These are phyloP conservation scores for Xestobium rufovillosum DNA, from an alignment of 2,888 invertebrate genomes.

Conservation along the genomic window DNA sequence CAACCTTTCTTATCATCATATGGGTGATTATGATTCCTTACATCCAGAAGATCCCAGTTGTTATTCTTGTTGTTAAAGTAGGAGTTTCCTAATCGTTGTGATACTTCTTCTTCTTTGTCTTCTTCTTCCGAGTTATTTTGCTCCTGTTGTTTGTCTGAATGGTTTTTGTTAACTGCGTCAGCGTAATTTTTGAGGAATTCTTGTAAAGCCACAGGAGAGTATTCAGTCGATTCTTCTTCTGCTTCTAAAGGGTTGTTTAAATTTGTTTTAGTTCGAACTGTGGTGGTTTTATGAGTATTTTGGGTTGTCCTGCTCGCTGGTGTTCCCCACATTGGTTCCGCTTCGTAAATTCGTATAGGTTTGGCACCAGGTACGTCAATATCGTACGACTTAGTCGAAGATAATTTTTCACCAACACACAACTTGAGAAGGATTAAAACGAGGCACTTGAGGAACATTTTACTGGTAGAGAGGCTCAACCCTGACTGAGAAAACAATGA, in stretches of 20 bases:
- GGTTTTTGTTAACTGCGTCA: constrained; percentile 31
- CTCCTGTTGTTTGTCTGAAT: constrained; percentile 13
- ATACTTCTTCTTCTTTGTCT: constrained; percentile 11
- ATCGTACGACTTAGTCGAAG: constrained; percentile 46
- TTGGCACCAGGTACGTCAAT: constrained; percentile 50
- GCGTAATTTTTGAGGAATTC: constrained; percentile 56
- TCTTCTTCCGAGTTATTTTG: constrained; percentile 16
- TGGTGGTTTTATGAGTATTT: constrained; percentile 9
- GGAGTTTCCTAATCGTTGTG: background rate
- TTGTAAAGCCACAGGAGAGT: constrained; percentile 51
- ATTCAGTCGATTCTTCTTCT: constrained; percentile 33
- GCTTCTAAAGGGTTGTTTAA: constrained; percentile 31
- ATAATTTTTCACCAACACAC: constrained; percentile 17
- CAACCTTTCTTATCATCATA: constrained; percentile 67
- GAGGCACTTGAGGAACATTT: constrained; percentile 25
- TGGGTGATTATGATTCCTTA: constrained; percentile 48
- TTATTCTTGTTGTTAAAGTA: constrained; percentile 25
- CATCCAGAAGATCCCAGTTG: constrained; percentile 49
- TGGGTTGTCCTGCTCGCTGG: constrained; percentile 24
- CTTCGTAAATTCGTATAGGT: constrained; percentile 53
- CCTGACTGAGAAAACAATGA: constrained; percentile 28
- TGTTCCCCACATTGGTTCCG: constrained; percentile 32
- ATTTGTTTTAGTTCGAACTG: constrained; percentile 19
- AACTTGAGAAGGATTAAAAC: constrained; percentile 14
- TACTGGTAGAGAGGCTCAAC: constrained; percentile 24